Percentiles rank a stretch among this genome's conserved stretches.
Conservation (phyloP, 2,888 invertebrate genomes). For the Aporophyla lueneburgensis region DNA sequence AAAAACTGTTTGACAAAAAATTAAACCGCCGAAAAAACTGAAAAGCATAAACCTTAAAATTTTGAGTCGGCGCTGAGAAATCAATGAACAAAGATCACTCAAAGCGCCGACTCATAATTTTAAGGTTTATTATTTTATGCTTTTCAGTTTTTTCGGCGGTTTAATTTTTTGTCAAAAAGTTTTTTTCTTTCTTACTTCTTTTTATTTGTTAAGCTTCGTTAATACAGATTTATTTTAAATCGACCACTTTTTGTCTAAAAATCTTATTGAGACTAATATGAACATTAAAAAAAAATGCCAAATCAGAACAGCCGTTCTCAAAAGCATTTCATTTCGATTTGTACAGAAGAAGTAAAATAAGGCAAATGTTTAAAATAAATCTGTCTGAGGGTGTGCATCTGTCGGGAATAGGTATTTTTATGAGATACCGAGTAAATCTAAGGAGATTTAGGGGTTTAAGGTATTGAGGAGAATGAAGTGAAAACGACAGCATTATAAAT, state of each 20-base stretch:
- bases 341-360: neutral
- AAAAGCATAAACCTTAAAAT: too few relatives aligned
- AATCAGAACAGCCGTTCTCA: neutral
- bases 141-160: too few relatives aligned
- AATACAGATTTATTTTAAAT: too few relatives aligned
- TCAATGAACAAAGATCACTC: too few relatives aligned
- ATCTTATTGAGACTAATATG: neutral
- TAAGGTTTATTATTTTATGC: too few relatives aligned
- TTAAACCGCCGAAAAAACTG: too few relatives aligned
- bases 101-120: too few relatives aligned
- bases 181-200: neutral
- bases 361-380: slow-evolving; percentile 13
- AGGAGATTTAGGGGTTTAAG: neutral
- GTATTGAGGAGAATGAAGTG: slow-evolving; percentile 9
- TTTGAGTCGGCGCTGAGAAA: too few relatives aligned
- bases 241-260: neutral
- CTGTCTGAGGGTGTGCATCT: neutral
- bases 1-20: too few relatives aligned
- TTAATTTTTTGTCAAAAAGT: too few relatives aligned
- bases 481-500: slow-evolving; percentile 19
- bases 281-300: neutral
- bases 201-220: too few relatives aligned
- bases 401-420: slow-evolving; percentile 17
- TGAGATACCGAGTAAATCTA: slow-evolving; percentile 19
- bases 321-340: neutral